Conservation (phyloP, 2,797 vertebrate species). For the Anguilla marmorata region DNA sequence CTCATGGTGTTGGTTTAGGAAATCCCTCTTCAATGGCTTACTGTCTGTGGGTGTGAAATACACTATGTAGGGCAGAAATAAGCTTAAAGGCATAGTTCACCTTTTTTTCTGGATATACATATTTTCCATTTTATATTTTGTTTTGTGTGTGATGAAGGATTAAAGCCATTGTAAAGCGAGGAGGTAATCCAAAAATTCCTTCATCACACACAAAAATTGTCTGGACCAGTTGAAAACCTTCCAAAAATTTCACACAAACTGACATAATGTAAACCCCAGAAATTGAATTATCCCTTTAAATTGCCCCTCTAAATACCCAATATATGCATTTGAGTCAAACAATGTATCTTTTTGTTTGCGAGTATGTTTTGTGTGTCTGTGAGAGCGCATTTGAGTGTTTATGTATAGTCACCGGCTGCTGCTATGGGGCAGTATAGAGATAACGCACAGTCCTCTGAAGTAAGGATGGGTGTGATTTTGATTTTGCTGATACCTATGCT, state of each 20-base stretch:
- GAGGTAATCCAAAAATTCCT: too few species aligned
- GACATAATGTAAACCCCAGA: too few species aligned
- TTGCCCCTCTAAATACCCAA: not conserved
- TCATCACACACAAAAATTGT: too few species aligned
- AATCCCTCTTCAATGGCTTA: not conserved
- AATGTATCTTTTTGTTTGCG: too few species aligned
- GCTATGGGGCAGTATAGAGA: not conserved
- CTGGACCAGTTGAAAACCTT: too few species aligned
- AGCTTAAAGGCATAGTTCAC: not conserved
- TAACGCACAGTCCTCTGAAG: not conserved
- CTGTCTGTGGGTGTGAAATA: not conserved
- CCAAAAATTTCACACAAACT: too few species aligned
- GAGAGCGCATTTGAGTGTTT: not conserved
- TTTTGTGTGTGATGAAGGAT: too few species aligned
- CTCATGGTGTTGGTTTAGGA: slow-evolving; percentile 4
- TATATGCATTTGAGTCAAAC: too few species aligned
- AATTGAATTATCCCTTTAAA: not conserved
- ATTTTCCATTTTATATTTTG: not conserved
- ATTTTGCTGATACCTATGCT: too few species aligned
- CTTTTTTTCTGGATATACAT: not conserved
- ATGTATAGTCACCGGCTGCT: not conserved
- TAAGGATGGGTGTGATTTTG: too few species aligned
- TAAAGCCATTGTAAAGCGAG: too few species aligned
- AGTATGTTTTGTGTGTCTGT: too few species aligned
- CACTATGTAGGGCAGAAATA: not conserved